Percentiles rank a stretch among this genome's conserved stretches.
These are phyloP conservation scores for Sebastes matsubarae DNA, from an alignment of 2,797 vertebrate genomes.

Conservation along the genomic window DNA sequence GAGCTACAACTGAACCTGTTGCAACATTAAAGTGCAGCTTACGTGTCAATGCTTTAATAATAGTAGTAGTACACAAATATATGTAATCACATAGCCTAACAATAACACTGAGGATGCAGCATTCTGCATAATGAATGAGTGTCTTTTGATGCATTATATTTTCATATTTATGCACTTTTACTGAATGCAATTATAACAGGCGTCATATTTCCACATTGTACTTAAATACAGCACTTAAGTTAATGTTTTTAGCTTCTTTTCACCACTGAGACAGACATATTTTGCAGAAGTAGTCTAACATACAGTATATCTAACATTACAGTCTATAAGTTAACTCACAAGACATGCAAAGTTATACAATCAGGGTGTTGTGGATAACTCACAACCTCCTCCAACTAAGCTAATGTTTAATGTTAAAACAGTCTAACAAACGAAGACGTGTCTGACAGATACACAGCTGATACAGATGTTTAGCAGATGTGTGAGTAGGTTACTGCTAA, in stretches of 20 bases:
- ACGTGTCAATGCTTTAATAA: neutral
- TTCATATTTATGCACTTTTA: neutral
- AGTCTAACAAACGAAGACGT: neutral
- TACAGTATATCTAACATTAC: too few relatives aligned
- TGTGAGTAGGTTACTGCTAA: neutral
- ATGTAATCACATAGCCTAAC: neutral
- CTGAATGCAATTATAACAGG: neutral
- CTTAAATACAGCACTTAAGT: neutral
- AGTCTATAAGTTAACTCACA: neutral
- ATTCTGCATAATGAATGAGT: neutral
- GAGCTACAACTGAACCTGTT: neutral
- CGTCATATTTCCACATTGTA: neutral
- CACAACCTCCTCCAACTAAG: neutral
- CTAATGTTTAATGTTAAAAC: neutral
- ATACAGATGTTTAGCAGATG: neutral
- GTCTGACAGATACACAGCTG: neutral
- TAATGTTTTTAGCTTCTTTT: neutral
- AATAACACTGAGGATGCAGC: neutral
- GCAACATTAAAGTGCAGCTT: neutral
- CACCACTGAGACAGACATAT: too few relatives aligned
- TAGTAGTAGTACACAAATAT: fast-evolving
- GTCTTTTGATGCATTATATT: neutral
- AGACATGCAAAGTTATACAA: neutral
- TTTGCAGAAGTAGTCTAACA: neutral
- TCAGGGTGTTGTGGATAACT: neutral